Evolutionary conservation across 2,797 vertebrate genomes (phyloP).

Genomic region (Periophthalmus magnuspinnatus): DNA sequence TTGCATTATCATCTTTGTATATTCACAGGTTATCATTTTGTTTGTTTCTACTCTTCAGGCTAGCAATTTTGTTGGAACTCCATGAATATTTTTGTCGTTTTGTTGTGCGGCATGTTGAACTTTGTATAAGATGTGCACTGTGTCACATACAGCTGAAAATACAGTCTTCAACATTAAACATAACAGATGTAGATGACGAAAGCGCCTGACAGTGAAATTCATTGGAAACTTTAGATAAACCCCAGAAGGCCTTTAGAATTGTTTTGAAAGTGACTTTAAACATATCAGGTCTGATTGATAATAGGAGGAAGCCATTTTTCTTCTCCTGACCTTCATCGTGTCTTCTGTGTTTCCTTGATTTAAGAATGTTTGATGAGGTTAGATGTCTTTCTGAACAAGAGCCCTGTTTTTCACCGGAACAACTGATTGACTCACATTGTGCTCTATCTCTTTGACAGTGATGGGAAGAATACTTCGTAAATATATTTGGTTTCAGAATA

Average conservation of each 20-base stretch:
- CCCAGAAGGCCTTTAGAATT: not conserved
- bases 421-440: not conserved
- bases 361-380: conserved; percentile 2
- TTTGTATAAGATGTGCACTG: no score
- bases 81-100: no score
- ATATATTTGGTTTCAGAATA: no score
- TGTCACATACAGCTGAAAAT: not conserved
- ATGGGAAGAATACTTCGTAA: no score
- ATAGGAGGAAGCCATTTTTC: not conserved
- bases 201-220: not conserved
- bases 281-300: not conserved
- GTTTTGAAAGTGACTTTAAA: conserved; percentile 3
- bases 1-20: no score
- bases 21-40: no score
- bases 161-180: not conserved
- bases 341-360: not conserved
- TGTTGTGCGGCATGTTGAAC: no score
- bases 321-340: not conserved
- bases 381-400: not conserved
- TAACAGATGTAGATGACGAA: not conserved
- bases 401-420: not conserved
- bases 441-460: not conserved
- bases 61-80: no score
- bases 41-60: no score
- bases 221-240: not conserved